These are phyloP conservation scores for Peucedramus taeniatus DNA, from an alignment of 2,113 vertebrate species.

Conservation along the genomic window DNA sequence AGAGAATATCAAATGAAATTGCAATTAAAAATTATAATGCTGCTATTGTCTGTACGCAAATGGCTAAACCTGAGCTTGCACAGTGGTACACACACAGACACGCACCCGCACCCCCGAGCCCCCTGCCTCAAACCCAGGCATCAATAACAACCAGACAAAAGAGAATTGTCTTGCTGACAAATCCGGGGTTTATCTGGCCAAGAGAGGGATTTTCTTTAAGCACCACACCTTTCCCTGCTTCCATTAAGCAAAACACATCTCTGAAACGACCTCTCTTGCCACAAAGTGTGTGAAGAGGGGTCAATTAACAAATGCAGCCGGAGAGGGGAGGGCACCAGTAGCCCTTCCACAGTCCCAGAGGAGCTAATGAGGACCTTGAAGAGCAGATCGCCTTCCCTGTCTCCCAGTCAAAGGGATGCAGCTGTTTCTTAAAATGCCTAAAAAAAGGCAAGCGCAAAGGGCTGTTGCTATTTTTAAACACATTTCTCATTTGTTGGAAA, in stretches of 20 bases:
- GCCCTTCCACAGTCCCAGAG: background rate
- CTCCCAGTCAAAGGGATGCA: conserved; percentile 69
- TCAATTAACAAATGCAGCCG: background rate
- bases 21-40: conserved; percentile 67
- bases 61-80: conserved; percentile 22
- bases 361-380: conserved; percentile 43
- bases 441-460: conserved; percentile 73
- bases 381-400: background rate
- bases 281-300: background rate
- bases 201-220: conserved; percentile 12
- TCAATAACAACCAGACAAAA: conserved; percentile 28
- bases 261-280: conserved; percentile 30
- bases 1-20: conserved; percentile 65
- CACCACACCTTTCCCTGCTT: conserved; percentile 3
- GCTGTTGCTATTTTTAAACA: conserved; percentile 82
- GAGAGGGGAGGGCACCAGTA: background rate
- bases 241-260: conserved; percentile 38
- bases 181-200: conserved; percentile 22
- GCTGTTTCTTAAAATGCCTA: conserved; percentile 70
- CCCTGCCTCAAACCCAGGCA: background rate
- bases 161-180: conserved; percentile 43
- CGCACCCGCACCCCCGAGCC: background rate
- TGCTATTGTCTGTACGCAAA: conserved; percentile 11
- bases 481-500: conserved; percentile 72
- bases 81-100: background rate